phyloP scores from a whole-genome alignment of 2,888 invertebrate genomes.

The Anoncus sp. region DNA sequence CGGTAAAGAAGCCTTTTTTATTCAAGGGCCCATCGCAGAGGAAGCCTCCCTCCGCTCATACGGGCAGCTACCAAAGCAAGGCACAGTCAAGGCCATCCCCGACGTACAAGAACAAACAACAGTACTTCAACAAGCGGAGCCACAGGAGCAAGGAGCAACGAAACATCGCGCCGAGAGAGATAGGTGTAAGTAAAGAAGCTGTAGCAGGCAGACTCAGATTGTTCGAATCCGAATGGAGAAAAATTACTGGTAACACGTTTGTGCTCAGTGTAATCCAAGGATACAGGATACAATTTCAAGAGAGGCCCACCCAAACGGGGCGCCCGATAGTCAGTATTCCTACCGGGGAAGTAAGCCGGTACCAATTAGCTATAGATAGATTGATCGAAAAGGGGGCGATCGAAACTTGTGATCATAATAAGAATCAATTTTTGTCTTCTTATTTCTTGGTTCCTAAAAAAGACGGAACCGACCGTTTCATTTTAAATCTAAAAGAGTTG shows the following conservation, averaged over 20 bases:
- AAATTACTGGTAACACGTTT: constrained; percentile 48
- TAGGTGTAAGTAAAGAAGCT: too few species aligned
- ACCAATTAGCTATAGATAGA: background rate
- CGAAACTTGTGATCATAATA: background rate
- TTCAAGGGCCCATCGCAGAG: too few species aligned
- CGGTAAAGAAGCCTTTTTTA: too few species aligned
- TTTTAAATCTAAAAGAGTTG: background rate
- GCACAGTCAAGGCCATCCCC: too few species aligned
- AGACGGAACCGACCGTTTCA: background rate
- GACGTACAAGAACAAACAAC: too few species aligned
- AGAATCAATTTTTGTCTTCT: background rate
- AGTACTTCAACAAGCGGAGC: too few species aligned
- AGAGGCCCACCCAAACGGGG: too few species aligned
- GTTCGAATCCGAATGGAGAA: constrained; percentile 35
- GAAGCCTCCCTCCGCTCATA: too few species aligned
- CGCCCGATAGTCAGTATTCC: background rate
- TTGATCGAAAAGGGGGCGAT: background rate
- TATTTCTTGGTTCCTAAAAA: constrained; percentile 4
- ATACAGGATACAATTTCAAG: constrained; percentile 42
- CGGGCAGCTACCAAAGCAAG: too few species aligned
- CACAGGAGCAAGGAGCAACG: too few species aligned
- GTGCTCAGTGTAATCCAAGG: constrained; percentile 46
- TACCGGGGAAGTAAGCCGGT: background rate
- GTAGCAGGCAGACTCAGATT: constrained; percentile 46
- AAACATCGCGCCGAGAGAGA: too few species aligned